Base-by-base conservation (phyloP, 1,140 invertebrate genomes). In the Luehdorfia chinensis region DNA sequence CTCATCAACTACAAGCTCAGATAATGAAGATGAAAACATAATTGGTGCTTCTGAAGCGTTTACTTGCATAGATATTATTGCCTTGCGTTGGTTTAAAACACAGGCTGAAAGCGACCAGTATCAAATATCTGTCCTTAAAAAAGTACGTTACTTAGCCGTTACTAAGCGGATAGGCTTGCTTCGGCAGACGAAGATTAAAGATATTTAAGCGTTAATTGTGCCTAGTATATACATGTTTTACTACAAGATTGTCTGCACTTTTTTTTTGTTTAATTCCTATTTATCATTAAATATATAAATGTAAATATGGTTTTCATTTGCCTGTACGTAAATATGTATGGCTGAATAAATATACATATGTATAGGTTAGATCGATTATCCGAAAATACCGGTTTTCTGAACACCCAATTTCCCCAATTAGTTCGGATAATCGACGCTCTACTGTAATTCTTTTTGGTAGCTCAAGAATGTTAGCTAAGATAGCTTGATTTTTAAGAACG, bases 31-130 rank as follows among this genome's bases (percentile, higher is more conserved):
- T 32, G 51, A 55, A 53, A 54, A 54, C 47, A 54, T 54, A 51
- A n/a, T 55, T 56, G 19, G 50, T 52, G 47, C 46, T 59, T 58
- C 55, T 39, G 46, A 55, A 63, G 55, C 46, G 48, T 58, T 58
- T 55, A 50, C 45, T 55, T 63, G 47, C 36, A 58, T 57, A 56
- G 44, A 54, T n/a, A n/a, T n/a, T 51, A 59, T 51, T 48, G 47
- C 50, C 44, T 51, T 54, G 59, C 39, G 54, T 14, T 63, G 55
- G 59, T 62, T 57, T 58, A 33, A 62, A 57, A n/a, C n/a, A 47
- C 58, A 60, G 25, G 50, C 50, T 13, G 59, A 61, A 25, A 50
- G 50, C 47, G 50, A 57, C 31, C 49, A 52, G 47, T 48, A 54
- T 47, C 48, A 55, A 55, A 55, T 58, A 51, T 55, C 48, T 55